Conservation (phyloP, 2,888 invertebrate species). For the Dichetophora obliterata region DNA sequence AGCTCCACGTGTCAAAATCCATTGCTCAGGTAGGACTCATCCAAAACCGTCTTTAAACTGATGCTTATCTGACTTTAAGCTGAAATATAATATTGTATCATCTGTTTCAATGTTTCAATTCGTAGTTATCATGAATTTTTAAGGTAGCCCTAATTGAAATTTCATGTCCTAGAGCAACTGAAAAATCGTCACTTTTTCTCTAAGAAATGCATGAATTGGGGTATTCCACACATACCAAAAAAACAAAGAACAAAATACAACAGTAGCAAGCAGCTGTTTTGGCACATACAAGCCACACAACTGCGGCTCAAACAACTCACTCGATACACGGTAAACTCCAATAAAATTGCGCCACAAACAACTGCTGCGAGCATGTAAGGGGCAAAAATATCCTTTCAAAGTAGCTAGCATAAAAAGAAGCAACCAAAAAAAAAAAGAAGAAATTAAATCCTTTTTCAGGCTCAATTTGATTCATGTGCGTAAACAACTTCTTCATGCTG, state of each 20-base stretch:
- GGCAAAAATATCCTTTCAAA: conserved; percentile 36
- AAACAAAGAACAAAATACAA: not conserved
- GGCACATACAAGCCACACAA: conserved; percentile 28
- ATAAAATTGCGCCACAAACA: conserved; percentile 47
- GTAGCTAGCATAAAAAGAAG: conserved; percentile 30
- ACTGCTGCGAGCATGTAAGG: conserved; percentile 7
- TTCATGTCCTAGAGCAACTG: conserved; percentile 10
- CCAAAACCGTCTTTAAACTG: no score
- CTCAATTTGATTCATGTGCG: conserved; percentile 62
- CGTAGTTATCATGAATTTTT: not conserved
- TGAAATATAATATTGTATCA: no score
- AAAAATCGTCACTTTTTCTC: conserved; percentile 15
- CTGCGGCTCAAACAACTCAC: conserved; percentile 45
- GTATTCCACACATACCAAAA: not conserved
- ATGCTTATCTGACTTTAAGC: no score
- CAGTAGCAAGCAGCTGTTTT: conserved; percentile 23
- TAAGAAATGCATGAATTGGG: not conserved
- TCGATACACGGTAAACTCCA: conserved; percentile 14
- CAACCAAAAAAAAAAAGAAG: conserved; percentile 49
- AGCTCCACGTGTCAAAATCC: no score
- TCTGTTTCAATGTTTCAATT: no score
- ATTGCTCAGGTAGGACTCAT: no score
- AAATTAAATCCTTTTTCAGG: conserved; percentile 68
- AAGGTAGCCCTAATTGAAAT: conserved; percentile 13
- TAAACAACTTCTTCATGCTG: conserved; percentile 16